Conservation (phyloP, 2,888 invertebrate genomes). For the Drosophila histrio region DNA sequence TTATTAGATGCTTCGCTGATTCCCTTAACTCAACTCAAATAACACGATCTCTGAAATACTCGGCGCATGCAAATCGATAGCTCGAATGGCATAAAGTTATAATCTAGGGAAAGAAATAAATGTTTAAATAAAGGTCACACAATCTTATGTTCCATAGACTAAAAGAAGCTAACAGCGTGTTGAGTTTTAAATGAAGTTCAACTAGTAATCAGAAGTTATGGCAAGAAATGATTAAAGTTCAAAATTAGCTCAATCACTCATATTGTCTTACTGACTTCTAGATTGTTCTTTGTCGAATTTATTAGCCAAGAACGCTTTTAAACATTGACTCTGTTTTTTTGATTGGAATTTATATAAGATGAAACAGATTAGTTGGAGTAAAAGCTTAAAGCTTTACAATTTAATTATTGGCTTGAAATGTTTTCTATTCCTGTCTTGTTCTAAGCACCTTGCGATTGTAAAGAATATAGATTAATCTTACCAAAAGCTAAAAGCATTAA, state of each 20-base stretch:
- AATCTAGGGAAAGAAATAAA: neutral
- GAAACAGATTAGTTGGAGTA: neutral
- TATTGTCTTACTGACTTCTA: no score
- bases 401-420: neutral
- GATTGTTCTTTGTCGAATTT: no score
- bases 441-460: neutral
- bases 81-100: no score
- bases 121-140: slow-evolving; percentile 9
- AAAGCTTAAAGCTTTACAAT: neutral
- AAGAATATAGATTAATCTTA: neutral
- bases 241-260: neutral
- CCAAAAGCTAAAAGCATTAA: neutral
- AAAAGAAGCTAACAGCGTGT: neutral
- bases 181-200: neutral
- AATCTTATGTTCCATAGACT: neutral
- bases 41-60: slow-evolving; percentile 20
- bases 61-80: slow-evolving; percentile 26
- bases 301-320: no score
- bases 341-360: no score
- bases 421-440: neutral
- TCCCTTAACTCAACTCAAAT: slow-evolving; percentile 25
- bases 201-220: neutral
- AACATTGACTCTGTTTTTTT: no score
- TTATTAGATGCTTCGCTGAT: slow-evolving; percentile 45
- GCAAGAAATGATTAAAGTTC: neutral